phyloP scores from a whole-genome alignment of 2,797 vertebrate species.

The Neosilurus hyrtlii region DNA sequence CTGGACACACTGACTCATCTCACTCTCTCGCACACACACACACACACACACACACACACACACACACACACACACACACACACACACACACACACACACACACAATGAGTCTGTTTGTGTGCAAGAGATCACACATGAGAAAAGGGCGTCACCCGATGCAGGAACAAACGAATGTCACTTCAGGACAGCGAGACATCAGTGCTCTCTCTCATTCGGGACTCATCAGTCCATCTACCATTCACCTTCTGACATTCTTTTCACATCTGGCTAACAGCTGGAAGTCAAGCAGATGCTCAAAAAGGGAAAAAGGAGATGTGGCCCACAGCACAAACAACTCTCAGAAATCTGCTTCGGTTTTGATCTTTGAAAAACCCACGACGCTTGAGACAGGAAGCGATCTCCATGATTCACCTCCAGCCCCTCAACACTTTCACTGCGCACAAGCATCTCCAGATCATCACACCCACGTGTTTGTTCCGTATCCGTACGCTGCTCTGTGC shows the following conservation, averaged over 20 bases:
- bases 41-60: slow-evolving; percentile 59
- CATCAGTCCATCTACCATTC: not conserved
- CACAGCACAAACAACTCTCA: not conserved
- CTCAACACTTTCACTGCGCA: not conserved
- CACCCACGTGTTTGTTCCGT: no score
- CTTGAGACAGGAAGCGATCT: not conserved
- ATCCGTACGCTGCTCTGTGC: not conserved
- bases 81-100: slow-evolving; percentile 45
- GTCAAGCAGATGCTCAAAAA: slow-evolving; percentile 1
- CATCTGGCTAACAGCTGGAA: slow-evolving; percentile 63
- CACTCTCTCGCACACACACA: not conserved
- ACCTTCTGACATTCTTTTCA: slow-evolving; percentile 16
- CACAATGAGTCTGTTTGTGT: slow-evolving; percentile 71
- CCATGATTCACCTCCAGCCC: not conserved
- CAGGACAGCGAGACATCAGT: not conserved
- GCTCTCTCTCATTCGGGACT: not conserved
- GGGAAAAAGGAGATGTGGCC: no score
- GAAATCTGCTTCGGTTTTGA: not conserved
- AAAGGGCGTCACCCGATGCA: slow-evolving; percentile 6
- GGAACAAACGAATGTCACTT: not conserved
- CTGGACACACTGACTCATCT: slow-evolving; percentile 56
- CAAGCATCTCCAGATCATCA: slow-evolving; percentile 7
- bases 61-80: not conserved
- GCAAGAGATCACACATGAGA: slow-evolving; percentile 26
- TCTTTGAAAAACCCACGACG: not conserved